phyloP scores from a whole-genome alignment of 1,140 invertebrate species.

The Danaus plexippus region DNA sequence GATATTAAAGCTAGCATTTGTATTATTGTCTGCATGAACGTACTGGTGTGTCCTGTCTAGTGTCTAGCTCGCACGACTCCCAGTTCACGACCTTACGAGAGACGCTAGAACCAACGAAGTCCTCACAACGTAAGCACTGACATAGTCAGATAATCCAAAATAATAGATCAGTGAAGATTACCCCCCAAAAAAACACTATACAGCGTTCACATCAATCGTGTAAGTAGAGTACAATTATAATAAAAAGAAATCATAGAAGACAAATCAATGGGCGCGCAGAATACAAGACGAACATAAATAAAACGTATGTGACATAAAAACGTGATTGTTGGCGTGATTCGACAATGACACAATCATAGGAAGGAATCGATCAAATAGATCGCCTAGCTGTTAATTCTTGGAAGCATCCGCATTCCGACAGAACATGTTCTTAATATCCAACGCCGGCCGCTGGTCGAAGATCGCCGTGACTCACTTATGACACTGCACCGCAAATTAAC shows the following conservation, averaged over 20 bases:
- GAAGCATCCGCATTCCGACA: slow-evolving; percentile 56
- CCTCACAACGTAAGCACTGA: too few relatives aligned
- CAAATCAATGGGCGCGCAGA: too few relatives aligned
- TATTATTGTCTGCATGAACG: slow-evolving; percentile 29
- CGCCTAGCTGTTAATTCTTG: slow-evolving; percentile 40
- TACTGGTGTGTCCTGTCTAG: slow-evolving; percentile 7
- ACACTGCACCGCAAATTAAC: slow-evolving; percentile 56
- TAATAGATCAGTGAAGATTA: too few relatives aligned
- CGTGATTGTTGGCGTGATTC: slow-evolving; percentile 18
- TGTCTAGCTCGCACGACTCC: too few relatives aligned
- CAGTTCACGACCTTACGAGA: too few relatives aligned
- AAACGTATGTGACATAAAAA: slow-evolving; percentile 9
- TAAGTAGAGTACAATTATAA: too few relatives aligned
- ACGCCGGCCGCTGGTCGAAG: slow-evolving; percentile 33
- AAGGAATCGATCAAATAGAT: slow-evolving; percentile 25
- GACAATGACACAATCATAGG: slow-evolving; percentile 30
- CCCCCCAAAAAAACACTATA: too few relatives aligned
- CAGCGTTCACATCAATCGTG: too few relatives aligned
- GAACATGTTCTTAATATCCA: slow-evolving; percentile 56
- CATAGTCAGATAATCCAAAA: too few relatives aligned
- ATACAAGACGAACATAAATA: not conserved
- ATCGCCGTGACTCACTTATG: slow-evolving; percentile 54
- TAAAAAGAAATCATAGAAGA: too few relatives aligned
- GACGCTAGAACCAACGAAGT: too few relatives aligned
- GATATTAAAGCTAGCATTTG: slow-evolving; percentile 28